Conservation (phyloP, 2,888 invertebrate genomes). For the Synanthedon formicaeformis region DNA sequence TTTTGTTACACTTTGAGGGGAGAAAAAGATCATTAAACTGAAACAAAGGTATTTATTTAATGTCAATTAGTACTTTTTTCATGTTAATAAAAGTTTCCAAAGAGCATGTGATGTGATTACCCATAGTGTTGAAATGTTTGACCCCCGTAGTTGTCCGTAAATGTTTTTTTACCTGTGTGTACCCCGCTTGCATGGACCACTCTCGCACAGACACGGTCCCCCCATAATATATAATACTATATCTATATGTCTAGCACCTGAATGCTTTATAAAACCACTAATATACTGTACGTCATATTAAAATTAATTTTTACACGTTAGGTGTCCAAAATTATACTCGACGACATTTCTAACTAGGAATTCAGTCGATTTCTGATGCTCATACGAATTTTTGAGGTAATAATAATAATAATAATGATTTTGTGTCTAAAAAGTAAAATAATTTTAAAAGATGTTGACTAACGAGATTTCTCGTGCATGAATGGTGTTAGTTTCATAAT, state of each 20-base stretch:
- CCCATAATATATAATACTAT: not conserved
- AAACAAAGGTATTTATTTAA: not conserved
- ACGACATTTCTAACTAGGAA: too few species aligned
- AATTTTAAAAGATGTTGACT: constrained; percentile 21
- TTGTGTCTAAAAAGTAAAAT: too few species aligned
- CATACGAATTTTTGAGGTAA: too few species aligned
- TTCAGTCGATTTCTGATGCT: too few species aligned
- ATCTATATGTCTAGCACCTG: not conserved
- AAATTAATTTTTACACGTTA: too few species aligned
- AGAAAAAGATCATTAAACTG: constrained; percentile 49
- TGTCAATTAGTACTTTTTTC: not conserved
- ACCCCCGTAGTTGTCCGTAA: constrained; percentile 39
- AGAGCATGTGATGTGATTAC: not conserved
- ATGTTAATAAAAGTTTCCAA: not conserved
- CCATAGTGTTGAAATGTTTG: constrained; percentile 45
- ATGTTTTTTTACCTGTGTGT: constrained; percentile 23
- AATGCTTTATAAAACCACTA: too few species aligned
- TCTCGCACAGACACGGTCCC: not conserved
- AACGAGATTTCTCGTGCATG: constrained; percentile 70
- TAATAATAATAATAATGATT: too few species aligned
- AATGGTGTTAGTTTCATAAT: constrained; percentile 31
- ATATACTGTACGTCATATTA: too few species aligned
- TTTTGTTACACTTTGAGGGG: constrained; percentile 13
- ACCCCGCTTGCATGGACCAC: constrained; percentile 19
- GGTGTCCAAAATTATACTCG: too few species aligned